Percentiles rank a stretch among this genome's conserved stretches.
Evolutionary conservation across 92 coral and sea anemone species (phyloP).

Genomic region (Porites divaricata): DNA sequence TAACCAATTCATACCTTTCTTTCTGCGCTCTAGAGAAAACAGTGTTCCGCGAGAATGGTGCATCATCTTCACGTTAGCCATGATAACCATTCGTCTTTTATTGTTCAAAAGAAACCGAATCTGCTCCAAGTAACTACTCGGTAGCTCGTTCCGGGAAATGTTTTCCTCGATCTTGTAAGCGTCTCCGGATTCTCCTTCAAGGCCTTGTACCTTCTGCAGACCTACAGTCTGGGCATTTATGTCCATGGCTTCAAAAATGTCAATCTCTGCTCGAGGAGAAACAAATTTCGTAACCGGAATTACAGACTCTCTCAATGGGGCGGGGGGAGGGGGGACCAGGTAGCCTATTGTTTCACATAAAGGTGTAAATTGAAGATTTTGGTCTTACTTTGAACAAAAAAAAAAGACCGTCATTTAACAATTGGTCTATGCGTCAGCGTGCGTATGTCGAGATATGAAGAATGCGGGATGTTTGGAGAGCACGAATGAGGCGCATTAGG

Average conservation of each 20-base stretch:
- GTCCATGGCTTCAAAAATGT: slow-evolving; percentile 66
- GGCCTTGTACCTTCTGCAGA: slow-evolving; percentile 47
- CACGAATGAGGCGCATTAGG: too few relatives aligned
- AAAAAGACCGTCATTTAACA: too few relatives aligned
- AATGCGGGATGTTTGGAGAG: too few relatives aligned
- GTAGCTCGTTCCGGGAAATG: slow-evolving; percentile 46
- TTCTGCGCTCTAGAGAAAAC: slow-evolving; percentile 65
- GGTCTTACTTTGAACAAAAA: too few relatives aligned
- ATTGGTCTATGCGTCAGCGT: too few relatives aligned
- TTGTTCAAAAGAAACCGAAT: slow-evolving; percentile 45
- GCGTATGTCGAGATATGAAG: too few relatives aligned
- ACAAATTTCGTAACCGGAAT: background rate
- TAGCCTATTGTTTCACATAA: too few relatives aligned
- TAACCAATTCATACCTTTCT: slow-evolving; percentile 37
- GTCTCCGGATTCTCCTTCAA: slow-evolving; percentile 56
- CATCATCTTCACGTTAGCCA: slow-evolving; percentile 70
- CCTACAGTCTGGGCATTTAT: slow-evolving; percentile 48
- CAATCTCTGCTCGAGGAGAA: slow-evolving; percentile 47
- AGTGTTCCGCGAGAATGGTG: slow-evolving; percentile 63
- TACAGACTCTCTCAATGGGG: too few relatives aligned
- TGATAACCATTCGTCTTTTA: slow-evolving; percentile 52
- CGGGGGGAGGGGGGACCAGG: too few relatives aligned
- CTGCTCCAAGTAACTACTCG: slow-evolving; percentile 49
- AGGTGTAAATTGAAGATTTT: too few relatives aligned
- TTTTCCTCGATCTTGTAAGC: slow-evolving; percentile 59